Evolutionary conservation across 1,140 invertebrate species (phyloP).

Genomic region (Daktulosphaira vitifoliae): DNA sequence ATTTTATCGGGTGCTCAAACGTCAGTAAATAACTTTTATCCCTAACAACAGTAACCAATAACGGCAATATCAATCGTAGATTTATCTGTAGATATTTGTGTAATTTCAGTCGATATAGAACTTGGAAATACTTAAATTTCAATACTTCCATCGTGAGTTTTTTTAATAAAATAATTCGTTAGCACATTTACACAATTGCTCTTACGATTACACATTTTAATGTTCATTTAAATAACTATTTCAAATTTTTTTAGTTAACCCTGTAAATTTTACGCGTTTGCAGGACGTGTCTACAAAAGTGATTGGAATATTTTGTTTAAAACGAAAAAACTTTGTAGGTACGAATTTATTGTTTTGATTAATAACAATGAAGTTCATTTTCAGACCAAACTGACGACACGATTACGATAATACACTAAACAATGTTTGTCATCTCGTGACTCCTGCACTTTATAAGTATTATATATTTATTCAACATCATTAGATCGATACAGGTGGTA

Average conservation of each 20-base stretch:
- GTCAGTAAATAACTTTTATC: slow-evolving; percentile 2
- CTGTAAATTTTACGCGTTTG: too few relatives aligned
- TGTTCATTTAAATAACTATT: neutral
- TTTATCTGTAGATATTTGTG: neutral
- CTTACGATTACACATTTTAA: neutral
- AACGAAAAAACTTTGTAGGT: too few relatives aligned
- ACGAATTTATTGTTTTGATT: neutral
- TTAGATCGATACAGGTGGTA: too few relatives aligned
- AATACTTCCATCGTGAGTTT: neutral
- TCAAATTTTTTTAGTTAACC: too few relatives aligned
- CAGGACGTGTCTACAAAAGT: neutral
- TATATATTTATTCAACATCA: too few relatives aligned
- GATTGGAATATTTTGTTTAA: neutral
- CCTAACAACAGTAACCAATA: neutral
- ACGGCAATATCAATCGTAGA: neutral
- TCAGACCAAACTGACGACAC: too few relatives aligned
- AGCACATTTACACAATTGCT: neutral
- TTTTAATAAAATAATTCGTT: neutral
- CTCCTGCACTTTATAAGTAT: too few relatives aligned
- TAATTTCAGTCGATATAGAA: neutral
- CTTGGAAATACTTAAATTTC: neutral
- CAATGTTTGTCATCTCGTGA: too few relatives aligned
- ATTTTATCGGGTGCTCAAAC: too few relatives aligned
- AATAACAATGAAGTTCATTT: neutral
- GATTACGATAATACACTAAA: too few relatives aligned